Conservation (phyloP, 2,888 invertebrate genomes). For the Erebia ligea region DNA sequence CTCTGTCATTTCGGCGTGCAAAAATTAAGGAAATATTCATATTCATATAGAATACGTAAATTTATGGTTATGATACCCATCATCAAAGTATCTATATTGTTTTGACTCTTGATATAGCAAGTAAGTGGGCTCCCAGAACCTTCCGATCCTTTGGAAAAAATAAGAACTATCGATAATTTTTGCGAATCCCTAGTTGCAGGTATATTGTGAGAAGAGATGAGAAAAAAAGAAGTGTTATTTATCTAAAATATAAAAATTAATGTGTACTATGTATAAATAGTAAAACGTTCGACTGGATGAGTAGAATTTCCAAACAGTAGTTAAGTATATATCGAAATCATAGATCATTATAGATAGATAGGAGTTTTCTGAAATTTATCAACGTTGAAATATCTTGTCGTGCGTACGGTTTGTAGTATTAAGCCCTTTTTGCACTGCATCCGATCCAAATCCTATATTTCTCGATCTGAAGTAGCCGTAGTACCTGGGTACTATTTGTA, state of each 20-base stretch:
- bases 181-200: conserved; percentile 13
- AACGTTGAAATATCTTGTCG: conserved; percentile 74
- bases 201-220: background rate
- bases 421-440: no score
- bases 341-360: conserved; percentile 67
- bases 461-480: no score
- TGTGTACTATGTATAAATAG: conserved; percentile 34
- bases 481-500: no score
- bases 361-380: conserved; percentile 81
- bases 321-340: conserved; percentile 40
- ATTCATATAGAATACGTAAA: no score
- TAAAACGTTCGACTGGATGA: conserved; percentile 40
- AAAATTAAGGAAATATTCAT: no score
- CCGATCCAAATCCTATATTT: no score
- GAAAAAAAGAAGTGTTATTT: conserved; percentile 18
- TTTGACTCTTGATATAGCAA: no score
- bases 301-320: conserved; percentile 39
- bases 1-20: no score
- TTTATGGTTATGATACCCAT: no score
- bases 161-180: background rate
- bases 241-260: conserved; percentile 25
- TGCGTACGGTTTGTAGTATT: conserved; percentile 50
- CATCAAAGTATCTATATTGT: no score
- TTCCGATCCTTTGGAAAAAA: no score
- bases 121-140: no score